Evolutionary conservation across 2,113 vertebrate genomes (phyloP), one percentile per base, ranked within the genome.

Genomic region (Dasyurus viverrinus): DNA sequence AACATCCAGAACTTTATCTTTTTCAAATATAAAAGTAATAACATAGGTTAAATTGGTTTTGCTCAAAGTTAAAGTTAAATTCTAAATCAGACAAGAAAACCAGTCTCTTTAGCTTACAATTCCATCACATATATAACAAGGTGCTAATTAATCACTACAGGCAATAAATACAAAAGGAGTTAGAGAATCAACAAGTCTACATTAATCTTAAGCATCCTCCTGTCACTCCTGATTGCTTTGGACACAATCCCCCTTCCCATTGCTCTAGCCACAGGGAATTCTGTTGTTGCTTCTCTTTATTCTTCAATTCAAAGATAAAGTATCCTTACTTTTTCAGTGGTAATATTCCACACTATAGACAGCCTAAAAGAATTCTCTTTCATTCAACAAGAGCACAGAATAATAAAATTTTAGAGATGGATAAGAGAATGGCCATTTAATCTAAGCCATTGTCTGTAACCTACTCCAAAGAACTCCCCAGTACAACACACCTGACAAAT

Each of bases 81-180:
- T 84, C 36, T 42, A 42, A 42, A 84, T 84, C n/a, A 22, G 68
- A 42, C n/a, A 84, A 84, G 68, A 84, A 84, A 84, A 84, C 68
- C 68, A 84, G n/a, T 84, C 7, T 84, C 68, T 84, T 84, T 42
- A 76, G 68, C n/a, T 76, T 42, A 42, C 36, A 84, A 36, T 84
- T n/a, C 22, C n/a, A 84, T 84, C 68, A 84, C 36, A 84, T 84
- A 84, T 84, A 84, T 84, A 84, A 84, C 68, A 84, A 84, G 68
- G 68, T 84, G 68, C n/a, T 84, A 84, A 84, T 84, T 84, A 42
- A 84, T 84, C 68, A 84, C 68, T 84, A 84, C 68, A 84, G 68
- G 68, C 68, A 42, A 84, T 84, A 84, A 84, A 84, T 76, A n/a
- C 68, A 84, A 84, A 84, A 84, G n/a, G 68, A 84, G 68, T 84